Base-by-base conservation (phyloP, 2,113 vertebrate genomes). In the Pteronura brasiliensis region DNA sequence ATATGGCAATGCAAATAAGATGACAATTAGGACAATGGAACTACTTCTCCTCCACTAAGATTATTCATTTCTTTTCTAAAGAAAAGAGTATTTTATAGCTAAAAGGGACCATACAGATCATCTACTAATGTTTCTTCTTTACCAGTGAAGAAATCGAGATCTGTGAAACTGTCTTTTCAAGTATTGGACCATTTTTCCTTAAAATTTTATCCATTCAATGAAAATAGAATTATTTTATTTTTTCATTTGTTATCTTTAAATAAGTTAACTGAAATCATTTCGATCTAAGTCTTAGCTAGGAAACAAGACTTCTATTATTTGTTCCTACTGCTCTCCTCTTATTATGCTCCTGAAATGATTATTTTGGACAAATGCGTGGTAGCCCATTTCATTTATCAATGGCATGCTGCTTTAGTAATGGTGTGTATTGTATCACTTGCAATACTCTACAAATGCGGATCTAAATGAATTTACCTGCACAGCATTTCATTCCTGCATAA, bases 161-260 rank as follows among this genome's bases (percentile, higher is more conserved):
- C 34, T 91, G 18, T 31, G 31, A 89, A 96, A 61, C 25, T 90
- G 2, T 88, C 47, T 90, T 96, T 82, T 69, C 71, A 84, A 86
- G 36, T 88, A 55, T 29, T 39, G 7, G 11, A 91, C 85, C 79
- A 74, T 86, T 93, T 85, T 12, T 7, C 15, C 11, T 23, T 77
- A 65, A 86, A 79, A 25, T 91, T 89, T 59, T 91, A 6, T 67
- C 20, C 27, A 4, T 55, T 93, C 39, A 59, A 29, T 96, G 96
- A 79, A 67, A 95, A 82, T 52, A 82, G 63, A 88, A 72, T 80
- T 8, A 25, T 91, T 82, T 84, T 71, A 76, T 95, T 55, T 82
- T 97, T 88, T 95, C 87, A 91, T 88, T 95, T 61, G 4, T 85
- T 93, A 79, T 47, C 61, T 93, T 89, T 91, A 80, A 94, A 31